These are phyloP conservation scores for Meleagris gallopavo DNA, from an alignment of 2,113 vertebrate genomes.

Conservation along the genomic window DNA sequence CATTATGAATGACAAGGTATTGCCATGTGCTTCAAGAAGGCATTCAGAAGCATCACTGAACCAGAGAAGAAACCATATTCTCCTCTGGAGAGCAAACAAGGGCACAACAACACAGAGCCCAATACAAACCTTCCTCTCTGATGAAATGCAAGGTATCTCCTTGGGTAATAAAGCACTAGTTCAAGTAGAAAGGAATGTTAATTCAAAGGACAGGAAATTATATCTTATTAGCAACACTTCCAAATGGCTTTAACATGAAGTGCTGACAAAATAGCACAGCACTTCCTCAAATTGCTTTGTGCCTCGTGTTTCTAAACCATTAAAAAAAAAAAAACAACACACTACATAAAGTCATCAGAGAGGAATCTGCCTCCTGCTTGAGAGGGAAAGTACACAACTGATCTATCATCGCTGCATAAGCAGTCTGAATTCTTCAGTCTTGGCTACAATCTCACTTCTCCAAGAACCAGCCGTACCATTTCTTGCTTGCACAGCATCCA, in stretches of 20 bases:
- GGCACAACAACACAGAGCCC: neutral
- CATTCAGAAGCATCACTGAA: neutral
- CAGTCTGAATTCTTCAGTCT: neutral
- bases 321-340: conserved; percentile 26
- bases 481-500: neutral
- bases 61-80: rapidly evolving
- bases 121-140: neutral
- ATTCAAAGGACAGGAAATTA: neutral
- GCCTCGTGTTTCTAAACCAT: neutral
- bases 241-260: neutral
- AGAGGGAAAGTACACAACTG: conserved; percentile 29
- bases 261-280: neutral
- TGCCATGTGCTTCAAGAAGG: neutral
- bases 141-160: conserved; percentile 7
- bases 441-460: neutral
- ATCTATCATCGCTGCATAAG: neutral
- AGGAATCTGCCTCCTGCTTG: neutral
- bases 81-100: neutral
- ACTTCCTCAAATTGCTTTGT: neutral
- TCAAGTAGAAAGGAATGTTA: conserved; percentile 3
- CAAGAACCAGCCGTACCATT: conserved; percentile 18
- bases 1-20: neutral
- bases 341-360: neutral
- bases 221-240: neutral
- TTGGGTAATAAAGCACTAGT: neutral